phyloP scores from a whole-genome alignment of 2,113 vertebrate genomes.

The Scophthalmus maximus region DNA sequence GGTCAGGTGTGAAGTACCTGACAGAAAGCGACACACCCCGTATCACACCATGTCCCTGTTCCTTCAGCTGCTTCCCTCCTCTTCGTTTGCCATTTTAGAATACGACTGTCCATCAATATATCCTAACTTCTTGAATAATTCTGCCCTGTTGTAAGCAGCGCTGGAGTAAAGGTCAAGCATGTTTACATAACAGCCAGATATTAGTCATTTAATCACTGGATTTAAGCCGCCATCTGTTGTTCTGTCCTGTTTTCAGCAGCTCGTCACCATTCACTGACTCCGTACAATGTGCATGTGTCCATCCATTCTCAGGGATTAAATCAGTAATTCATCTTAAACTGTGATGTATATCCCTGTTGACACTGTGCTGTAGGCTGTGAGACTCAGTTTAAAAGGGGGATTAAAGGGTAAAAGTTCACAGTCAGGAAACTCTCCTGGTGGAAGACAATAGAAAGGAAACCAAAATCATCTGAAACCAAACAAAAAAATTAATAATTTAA shows the following conservation, averaged over 20 bases:
- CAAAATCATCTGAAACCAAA: background rate
- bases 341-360: background rate
- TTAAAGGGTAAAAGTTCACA: too few species aligned
- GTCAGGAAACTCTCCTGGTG: too few species aligned
- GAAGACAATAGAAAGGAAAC: too few species aligned
- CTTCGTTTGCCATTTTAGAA: constrained; percentile 12
- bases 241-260: constrained; percentile 45
- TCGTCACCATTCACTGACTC: constrained; percentile 41
- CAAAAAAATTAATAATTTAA: background rate
- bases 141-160: constrained; percentile 9
- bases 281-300: constrained; percentile 38
- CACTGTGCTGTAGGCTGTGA: background rate
- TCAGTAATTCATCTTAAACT: constrained; percentile 3
- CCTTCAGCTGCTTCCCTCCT: constrained; percentile 7
- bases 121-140: constrained; percentile 13
- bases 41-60: background rate
- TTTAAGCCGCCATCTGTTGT: constrained; percentile 71
- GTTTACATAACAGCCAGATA: constrained; percentile 66
- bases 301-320: constrained; percentile 56
- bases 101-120: background rate
- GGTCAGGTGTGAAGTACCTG: background rate
- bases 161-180: constrained; percentile 39
- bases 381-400: background rate
- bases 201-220: constrained; percentile 69
- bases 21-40: background rate